Percentiles rank a stretch among this genome's conserved stretches.
These are phyloP conservation scores for Struthidea cinerea DNA, from an alignment of 2,113 vertebrate species.

Conservation along the genomic window DNA sequence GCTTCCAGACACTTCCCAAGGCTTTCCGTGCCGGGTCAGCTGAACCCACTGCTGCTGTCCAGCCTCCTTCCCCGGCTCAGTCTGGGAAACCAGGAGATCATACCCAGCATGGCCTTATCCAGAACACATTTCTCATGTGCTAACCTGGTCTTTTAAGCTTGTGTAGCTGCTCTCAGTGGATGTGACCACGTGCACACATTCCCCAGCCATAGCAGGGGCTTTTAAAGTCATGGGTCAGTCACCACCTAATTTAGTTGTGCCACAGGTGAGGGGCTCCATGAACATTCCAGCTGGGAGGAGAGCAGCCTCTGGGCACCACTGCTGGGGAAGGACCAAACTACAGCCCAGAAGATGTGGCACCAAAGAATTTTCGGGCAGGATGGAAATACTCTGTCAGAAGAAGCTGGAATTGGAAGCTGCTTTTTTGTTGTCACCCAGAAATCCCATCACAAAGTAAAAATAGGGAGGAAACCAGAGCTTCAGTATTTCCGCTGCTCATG, in stretches of 20 bases:
- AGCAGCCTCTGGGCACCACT: not conserved
- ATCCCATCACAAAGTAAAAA: not conserved
- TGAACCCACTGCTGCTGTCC: not conserved
- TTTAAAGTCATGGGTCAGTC: not conserved
- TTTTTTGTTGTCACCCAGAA: not conserved
- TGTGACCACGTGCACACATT: accelerated
- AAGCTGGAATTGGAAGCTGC: not conserved
- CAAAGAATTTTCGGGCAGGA: not conserved
- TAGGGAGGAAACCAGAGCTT: not conserved
- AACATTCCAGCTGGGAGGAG: not conserved
- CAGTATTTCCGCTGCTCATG: not conserved
- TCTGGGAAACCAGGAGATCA: not conserved
- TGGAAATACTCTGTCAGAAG: not conserved
- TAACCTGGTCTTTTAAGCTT: not conserved
- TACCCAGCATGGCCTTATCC: not conserved
- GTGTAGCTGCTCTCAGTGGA: not conserved
- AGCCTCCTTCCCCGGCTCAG: not conserved
- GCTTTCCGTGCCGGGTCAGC: not conserved
- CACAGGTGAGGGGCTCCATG: not conserved
- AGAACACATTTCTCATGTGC: not conserved
- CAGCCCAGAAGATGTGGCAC: not conserved
- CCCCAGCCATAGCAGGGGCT: not conserved
- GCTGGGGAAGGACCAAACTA: not conserved
- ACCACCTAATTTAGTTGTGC: not conserved
- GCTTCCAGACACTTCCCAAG: not conserved